A percentile compares a stretch with the other conserved stretches of the same genome.
phyloP scores from a whole-genome alignment of 2,113 vertebrate species.

The Phylloscopus whistleri region DNA sequence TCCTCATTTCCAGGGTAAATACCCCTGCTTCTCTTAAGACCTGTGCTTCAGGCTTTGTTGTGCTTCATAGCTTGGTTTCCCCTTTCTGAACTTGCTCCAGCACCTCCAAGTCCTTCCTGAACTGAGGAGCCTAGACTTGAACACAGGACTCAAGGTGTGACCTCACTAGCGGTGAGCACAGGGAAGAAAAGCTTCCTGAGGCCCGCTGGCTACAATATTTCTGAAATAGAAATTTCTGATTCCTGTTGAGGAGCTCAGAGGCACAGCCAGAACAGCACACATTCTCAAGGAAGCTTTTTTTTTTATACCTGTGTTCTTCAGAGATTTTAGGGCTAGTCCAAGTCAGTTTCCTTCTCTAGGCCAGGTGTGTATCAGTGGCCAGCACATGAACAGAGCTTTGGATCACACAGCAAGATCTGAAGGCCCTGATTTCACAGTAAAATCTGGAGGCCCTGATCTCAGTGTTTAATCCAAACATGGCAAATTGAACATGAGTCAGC shows the following conservation, averaged over 20 bases:
- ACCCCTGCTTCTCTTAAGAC: not conserved
- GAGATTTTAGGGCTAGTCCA: not conserved
- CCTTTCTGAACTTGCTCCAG: not conserved
- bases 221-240: not conserved
- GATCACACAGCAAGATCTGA: not conserved
- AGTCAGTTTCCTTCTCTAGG: fast-evolving
- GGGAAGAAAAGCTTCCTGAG: fast-evolving
- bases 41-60: not conserved
- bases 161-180: not conserved
- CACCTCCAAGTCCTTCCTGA: not conserved
- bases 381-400: not conserved
- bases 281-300: not conserved
- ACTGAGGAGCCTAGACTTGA: not conserved
- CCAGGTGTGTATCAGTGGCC: fast-evolving
- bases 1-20: not conserved
- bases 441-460: not conserved
- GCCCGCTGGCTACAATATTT: not conserved
- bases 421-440: not conserved
- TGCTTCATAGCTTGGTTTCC: not conserved
- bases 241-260: not conserved
- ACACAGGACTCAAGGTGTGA: fast-evolving
- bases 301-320: not conserved
- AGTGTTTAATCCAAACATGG: not conserved
- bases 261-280: too few species aligned
- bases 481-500: fast-evolving